Conservation (phyloP, 2,113 vertebrate species). For the Plotosus lineatus region DNA sequence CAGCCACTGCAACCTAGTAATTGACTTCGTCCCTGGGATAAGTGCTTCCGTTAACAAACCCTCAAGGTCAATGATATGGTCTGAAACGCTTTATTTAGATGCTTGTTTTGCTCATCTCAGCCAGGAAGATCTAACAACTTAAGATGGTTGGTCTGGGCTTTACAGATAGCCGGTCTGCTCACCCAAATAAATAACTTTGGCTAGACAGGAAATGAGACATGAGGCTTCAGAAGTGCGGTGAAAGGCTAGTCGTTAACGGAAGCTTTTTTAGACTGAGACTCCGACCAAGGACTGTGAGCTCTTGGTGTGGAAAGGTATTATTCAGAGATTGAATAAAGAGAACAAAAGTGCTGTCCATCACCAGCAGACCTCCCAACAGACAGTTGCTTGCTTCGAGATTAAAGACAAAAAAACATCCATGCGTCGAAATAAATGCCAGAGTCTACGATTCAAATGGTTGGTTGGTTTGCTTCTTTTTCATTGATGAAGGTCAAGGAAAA, state of each 20-base stretch:
- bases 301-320: neutral
- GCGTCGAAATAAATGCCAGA: neutral
- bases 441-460: neutral
- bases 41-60: slow-evolving; percentile 60
- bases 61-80: slow-evolving; percentile 63
- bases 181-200: slow-evolving; percentile 9
- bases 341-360: neutral
- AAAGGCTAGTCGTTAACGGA: slow-evolving; percentile 16
- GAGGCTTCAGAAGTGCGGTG: neutral
- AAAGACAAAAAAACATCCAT: neutral
- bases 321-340: slow-evolving; percentile 17
- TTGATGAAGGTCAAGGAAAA: neutral
- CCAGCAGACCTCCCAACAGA: neutral
- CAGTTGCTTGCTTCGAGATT: neutral
- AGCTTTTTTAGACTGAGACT: slow-evolving; percentile 13
- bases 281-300: neutral
- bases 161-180: neutral
- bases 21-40: slow-evolving; percentile 60
- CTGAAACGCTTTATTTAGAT: slow-evolving; percentile 47
- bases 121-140: neutral
- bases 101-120: slow-evolving; percentile 8
- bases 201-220: slow-evolving; percentile 1
- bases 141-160: neutral
- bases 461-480: neutral
- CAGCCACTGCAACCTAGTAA: slow-evolving; percentile 61